A percentile compares a stretch with the other conserved stretches of the same genome.
Evolutionary conservation across 2,113 vertebrate genomes (phyloP).

Genomic region (Numenius arquata): DNA sequence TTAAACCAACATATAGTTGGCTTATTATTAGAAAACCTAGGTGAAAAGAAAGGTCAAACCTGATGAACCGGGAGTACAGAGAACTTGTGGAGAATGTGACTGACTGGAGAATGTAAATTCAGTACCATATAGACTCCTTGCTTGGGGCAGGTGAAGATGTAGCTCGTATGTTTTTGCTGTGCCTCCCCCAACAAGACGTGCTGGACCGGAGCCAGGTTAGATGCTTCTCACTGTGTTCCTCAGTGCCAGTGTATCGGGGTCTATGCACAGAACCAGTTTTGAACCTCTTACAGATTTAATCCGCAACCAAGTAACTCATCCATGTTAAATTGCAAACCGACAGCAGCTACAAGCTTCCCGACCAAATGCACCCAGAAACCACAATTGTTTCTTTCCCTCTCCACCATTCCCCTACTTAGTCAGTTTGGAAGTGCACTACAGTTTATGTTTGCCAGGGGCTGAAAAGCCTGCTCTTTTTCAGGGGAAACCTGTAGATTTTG

Average conservation of each 20-base stretch:
- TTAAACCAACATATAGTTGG: background rate
- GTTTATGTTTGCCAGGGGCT: rapidly evolving
- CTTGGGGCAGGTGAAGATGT: background rate
- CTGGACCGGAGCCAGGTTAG: background rate
- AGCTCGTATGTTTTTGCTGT: background rate
- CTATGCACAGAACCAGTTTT: background rate
- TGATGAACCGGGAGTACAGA: background rate
- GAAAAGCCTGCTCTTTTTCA: background rate
- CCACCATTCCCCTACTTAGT: background rate
- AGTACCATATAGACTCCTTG: background rate
- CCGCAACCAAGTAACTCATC: background rate
- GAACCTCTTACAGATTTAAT: background rate
- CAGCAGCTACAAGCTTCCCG: background rate
- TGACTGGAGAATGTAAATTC: background rate
- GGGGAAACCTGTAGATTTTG: background rate
- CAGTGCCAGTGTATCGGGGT: background rate
- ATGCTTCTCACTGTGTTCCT: background rate
- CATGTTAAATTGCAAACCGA: background rate
- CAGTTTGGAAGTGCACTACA: background rate
- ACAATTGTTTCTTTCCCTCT: background rate
- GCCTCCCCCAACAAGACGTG: background rate
- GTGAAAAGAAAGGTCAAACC: background rate
- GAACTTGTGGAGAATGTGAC: background rate
- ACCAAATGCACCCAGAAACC: background rate
- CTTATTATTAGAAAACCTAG: background rate